These are phyloP conservation scores for Azemiops feae DNA, from an alignment of 2,113 vertebrate genomes.

Conservation along the genomic window DNA sequence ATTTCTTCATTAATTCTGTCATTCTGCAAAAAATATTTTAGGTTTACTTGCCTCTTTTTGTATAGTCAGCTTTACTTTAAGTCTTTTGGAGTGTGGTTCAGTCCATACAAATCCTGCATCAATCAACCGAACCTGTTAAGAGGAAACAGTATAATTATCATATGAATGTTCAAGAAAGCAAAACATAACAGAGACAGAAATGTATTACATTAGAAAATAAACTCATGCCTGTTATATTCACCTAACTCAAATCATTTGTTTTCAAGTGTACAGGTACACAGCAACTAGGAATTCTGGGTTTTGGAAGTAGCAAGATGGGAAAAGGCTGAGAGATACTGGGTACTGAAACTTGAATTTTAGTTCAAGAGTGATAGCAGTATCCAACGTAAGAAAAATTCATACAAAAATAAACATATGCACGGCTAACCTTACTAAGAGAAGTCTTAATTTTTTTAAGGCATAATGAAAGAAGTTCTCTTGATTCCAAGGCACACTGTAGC, in stretches of 20 bases:
- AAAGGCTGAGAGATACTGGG: not conserved
- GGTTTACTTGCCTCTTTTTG: slow-evolving; percentile 89
- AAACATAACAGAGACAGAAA: not conserved
- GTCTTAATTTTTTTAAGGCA: slow-evolving; percentile 95
- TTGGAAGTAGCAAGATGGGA: not conserved
- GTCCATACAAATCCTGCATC: slow-evolving; percentile 98
- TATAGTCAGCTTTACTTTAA: slow-evolving; percentile 93
- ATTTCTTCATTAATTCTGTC: not conserved
- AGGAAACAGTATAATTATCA: not conserved
- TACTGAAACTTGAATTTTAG: not conserved
- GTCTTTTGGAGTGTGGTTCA: slow-evolving; percentile 95
- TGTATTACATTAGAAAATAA: rapidly evolving
- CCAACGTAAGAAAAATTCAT: not conserved
- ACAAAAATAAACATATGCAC: not conserved
- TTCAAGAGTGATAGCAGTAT: not conserved
- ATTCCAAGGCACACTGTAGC: slow-evolving; percentile 92
- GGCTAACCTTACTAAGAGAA: slow-evolving; percentile 75
- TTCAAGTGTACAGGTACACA: not conserved
- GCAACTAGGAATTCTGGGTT: not conserved
- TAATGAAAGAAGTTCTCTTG: slow-evolving; percentile 90
- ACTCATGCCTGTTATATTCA: not conserved
- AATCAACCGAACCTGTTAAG: slow-evolving; percentile 85
- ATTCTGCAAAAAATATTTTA: not conserved
- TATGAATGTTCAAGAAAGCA: not conserved
- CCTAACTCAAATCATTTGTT: not conserved